These are phyloP conservation scores for Drosophila repletoides DNA, from an alignment of 1,140 invertebrate species.

Conservation along the genomic window DNA sequence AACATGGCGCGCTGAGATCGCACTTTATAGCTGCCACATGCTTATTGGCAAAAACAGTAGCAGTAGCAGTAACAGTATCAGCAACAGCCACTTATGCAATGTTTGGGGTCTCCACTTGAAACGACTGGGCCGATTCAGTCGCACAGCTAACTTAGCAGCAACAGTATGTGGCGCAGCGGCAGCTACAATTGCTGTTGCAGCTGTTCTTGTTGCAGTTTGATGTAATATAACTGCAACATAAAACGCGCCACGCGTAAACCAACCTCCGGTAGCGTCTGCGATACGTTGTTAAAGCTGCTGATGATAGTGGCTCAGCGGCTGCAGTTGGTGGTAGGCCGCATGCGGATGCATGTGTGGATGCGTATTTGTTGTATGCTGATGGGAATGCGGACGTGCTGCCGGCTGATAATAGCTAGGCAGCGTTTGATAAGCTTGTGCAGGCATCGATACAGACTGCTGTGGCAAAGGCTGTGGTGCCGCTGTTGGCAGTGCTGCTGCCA, in stretches of 20 bases:
- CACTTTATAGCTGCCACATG: conserved; percentile 1
- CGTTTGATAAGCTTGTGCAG: conserved; percentile 32
- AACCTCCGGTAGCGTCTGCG: conserved; percentile 24
- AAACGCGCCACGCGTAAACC: conserved; percentile 40
- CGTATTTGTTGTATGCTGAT: not conserved
- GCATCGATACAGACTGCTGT: not conserved
- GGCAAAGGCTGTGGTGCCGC: not conserved
- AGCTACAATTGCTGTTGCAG: conserved; percentile 1
- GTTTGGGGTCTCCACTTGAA: not conserved
- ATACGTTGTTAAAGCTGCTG: conserved; percentile 80
- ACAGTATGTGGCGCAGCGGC: not conserved
- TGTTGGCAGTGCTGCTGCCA: not conserved
- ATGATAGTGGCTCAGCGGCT: conserved; percentile 70
- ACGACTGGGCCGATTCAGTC: not conserved
- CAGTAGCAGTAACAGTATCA: conserved; percentile 40
- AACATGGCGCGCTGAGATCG: conserved; percentile 13
- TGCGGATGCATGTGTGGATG: conserved; percentile 48
- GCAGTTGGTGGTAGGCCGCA: conserved; percentile 48
- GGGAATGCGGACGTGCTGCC: conserved; percentile 19
- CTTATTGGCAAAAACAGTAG: conserved; percentile 10
- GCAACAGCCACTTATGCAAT: too few relatives aligned
- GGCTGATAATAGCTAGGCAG: conserved; percentile 41
- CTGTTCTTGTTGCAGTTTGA: not conserved
- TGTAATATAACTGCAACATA: conserved; percentile 24
- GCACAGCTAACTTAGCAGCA: conserved; percentile 14